Evolutionary conservation across 2,113 vertebrate species (phyloP), one percentile per base, ranked within the genome.

Genomic region (Zeus faber): DNA sequence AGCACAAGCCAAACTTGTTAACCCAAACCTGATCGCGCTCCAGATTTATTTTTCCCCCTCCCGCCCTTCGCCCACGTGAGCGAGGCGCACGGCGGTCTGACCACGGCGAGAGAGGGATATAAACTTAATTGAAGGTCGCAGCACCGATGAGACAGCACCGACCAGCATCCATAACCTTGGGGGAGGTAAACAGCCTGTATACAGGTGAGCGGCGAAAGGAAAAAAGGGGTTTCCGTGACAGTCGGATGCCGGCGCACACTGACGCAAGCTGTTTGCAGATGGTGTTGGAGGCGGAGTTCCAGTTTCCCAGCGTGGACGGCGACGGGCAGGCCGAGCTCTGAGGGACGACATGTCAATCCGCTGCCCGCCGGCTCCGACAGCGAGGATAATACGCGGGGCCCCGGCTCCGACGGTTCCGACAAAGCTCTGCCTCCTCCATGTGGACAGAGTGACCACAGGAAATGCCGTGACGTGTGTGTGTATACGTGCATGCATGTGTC

Each of bases 301-400:
- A n/a, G n/a, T n/a, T n/a, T n/a, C n/a, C n/a, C 53, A 20, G 67
- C 60, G 64, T 60, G 2, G 2, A 67, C 29, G 29, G 68, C 63
- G 31, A 52, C 49, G 17, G 67, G 61, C 66, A 23, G 48, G 50
- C 45, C 50, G 48, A 52, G 70, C 67, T 76, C 68, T 47, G 66
- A 76, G 66, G 71, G 75, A 79, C 81, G 69, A 69, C 40, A 70
- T 79, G 81, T 71, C 77, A 70, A n/a, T 67, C 67, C 33, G 70
- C 58, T 74, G 66, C 76, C 73, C 71, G 75, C 49, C 9, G 59
- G 53, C 58, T 72, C 58, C 73, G 75, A 79, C 79, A 74, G 70
- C 9, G 62, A 69, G 62, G 68, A 65, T 65, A 62, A 73, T n/a
- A 82, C 74, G 68, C 52, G 68, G 79, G 65, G 68, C 75, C 62